phyloP scores from a whole-genome alignment of 2,113 vertebrate genomes.

The Gymnorhina tibicen region DNA sequence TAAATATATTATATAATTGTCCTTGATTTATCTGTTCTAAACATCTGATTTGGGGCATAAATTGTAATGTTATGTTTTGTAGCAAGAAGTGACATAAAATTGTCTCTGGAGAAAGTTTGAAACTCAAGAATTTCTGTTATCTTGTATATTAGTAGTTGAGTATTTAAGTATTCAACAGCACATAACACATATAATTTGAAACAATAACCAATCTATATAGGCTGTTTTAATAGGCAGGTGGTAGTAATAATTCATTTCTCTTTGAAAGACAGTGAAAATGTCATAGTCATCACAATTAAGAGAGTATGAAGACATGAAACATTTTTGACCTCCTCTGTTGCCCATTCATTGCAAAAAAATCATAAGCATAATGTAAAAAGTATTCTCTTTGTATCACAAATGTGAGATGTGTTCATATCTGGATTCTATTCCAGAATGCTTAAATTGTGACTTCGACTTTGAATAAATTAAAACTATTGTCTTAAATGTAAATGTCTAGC shows the following conservation, averaged over 20 bases:
- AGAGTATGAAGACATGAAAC: neutral
- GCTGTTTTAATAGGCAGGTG: neutral
- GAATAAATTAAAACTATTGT: neutral
- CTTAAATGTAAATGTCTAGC: neutral
- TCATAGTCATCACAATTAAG: neutral
- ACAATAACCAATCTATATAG: neutral
- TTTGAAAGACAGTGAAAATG: neutral
- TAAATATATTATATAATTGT: neutral
- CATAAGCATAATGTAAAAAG: rapidly evolving
- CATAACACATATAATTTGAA: neutral
- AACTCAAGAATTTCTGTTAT: neutral
- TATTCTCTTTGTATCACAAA: neutral
- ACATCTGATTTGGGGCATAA: neutral
- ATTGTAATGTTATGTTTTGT: neutral
- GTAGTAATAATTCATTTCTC: neutral
- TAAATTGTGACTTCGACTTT: neutral
- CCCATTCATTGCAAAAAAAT: neutral
- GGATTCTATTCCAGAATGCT: neutral
- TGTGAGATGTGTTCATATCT: neutral
- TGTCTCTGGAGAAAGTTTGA: neutral
- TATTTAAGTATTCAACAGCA: neutral
- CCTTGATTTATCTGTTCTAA: neutral
- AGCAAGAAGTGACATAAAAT: neutral
- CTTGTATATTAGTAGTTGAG: neutral
- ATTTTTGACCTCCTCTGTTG: neutral